A percentile compares a stretch with the other conserved stretches of the same genome.
phyloP scores from a whole-genome alignment of 2,113 vertebrate species.

The Ceuthmochares aereus region DNA sequence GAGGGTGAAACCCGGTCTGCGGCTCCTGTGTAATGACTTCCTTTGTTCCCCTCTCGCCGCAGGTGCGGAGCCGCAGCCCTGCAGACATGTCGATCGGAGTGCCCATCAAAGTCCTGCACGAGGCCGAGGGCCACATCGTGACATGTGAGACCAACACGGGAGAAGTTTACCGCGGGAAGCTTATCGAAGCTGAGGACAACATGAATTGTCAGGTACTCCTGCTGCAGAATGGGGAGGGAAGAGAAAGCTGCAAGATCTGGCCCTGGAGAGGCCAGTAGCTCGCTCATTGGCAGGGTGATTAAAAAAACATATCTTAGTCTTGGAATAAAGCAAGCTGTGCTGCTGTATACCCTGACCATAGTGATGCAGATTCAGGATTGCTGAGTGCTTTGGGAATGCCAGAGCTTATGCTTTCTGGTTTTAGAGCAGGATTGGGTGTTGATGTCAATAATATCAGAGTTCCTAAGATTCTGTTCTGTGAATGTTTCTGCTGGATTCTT shows the following conservation, averaged over 20 bases:
- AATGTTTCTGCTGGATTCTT: background rate
- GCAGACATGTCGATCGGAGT: constrained; percentile 93
- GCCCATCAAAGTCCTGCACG: constrained; percentile 97
- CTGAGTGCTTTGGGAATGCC: background rate
- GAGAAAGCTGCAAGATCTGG: no score
- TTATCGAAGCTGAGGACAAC: constrained; percentile 97
- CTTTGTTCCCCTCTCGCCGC: background rate
- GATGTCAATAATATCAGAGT: background rate
- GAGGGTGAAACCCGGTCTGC: background rate
- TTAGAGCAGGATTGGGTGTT: background rate
- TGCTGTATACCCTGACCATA: fast-evolving
- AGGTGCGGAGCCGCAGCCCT: background rate
- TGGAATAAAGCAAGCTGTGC: background rate
- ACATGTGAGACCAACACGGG: constrained; percentile 97
- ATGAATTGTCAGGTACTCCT: constrained; percentile 96
- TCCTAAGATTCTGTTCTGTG: background rate
- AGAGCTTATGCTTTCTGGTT: background rate
- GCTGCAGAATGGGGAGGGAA: no score
- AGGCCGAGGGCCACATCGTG: constrained; percentile 97
- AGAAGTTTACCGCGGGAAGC: constrained; percentile 95
- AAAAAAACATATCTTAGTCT: background rate
- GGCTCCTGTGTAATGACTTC: fast-evolving
- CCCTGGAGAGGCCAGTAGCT: background rate
- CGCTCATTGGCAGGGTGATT: background rate
- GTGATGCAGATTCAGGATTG: background rate